A percentile compares a stretch with the other conserved stretches of the same genome.
Evolutionary conservation across 2,113 vertebrate genomes (phyloP).

Genomic region (Phalacrocorax pelagicus): DNA sequence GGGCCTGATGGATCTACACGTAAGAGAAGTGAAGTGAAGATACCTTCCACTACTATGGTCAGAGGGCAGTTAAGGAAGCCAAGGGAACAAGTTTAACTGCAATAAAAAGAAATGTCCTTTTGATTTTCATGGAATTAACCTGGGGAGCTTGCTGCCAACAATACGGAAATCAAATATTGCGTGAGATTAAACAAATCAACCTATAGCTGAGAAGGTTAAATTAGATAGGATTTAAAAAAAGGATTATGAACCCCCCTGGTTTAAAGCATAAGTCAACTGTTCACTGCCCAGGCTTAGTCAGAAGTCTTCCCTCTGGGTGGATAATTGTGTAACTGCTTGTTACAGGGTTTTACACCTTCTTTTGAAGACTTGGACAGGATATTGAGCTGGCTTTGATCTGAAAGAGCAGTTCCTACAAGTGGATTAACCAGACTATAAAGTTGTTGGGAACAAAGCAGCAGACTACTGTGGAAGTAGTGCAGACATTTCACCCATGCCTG

Average conservation of each 20-base stretch:
- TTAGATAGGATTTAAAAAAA: slow-evolving; percentile 38
- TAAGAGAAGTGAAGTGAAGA: neutral
- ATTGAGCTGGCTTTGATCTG: slow-evolving; percentile 49
- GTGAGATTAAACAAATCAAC: slow-evolving; percentile 45
- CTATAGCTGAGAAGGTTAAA: slow-evolving; percentile 47
- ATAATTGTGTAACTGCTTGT: slow-evolving; percentile 25
- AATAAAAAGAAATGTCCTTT: neutral
- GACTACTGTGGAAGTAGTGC: neutral
- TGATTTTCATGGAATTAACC: neutral
- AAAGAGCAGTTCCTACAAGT: slow-evolving; percentile 1
- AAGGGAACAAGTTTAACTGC: neutral
- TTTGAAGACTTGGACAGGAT: slow-evolving; percentile 28
- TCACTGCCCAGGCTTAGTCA: slow-evolving; percentile 46
- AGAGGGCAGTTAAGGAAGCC: neutral
- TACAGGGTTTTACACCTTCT: slow-evolving; percentile 24
- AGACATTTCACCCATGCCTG: neutral
- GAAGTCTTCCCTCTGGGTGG: slow-evolving; percentile 34
- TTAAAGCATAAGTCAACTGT: slow-evolving; percentile 39
- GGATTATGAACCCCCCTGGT: slow-evolving; percentile 15
- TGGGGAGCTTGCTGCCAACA: neutral
- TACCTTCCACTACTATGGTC: neutral
- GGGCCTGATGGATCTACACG: neutral
- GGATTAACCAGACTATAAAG: neutral
- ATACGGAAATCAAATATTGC: neutral
- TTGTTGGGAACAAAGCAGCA: slow-evolving; percentile 2